phyloP scores from a whole-genome alignment of 2,888 invertebrate genomes.

The Drosophila macrospina region DNA sequence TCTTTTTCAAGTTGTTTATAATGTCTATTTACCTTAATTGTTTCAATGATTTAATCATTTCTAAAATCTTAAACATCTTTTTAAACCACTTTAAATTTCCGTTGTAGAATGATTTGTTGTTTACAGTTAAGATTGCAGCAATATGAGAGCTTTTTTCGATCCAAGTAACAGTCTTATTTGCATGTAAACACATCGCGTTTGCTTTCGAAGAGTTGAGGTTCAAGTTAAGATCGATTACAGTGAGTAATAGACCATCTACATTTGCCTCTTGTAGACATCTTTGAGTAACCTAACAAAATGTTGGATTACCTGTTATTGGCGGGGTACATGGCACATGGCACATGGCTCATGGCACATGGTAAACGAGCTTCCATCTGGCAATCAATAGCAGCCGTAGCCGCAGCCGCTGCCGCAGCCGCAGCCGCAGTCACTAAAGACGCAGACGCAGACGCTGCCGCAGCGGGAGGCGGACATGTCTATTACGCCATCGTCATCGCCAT shows the following conservation, averaged over 20 bases:
- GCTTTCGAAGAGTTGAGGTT: conserved; percentile 17
- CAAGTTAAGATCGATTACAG: conserved; percentile 31
- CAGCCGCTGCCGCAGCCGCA: conserved; percentile 25
- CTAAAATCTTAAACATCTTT: too few species aligned
- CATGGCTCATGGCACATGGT: conserved; percentile 29
- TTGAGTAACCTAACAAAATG: background rate
- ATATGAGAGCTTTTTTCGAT: background rate
- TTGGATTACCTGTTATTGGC: conserved; percentile 5
- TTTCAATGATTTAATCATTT: too few species aligned
- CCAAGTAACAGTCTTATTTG: background rate
- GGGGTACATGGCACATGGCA: conserved; percentile 8
- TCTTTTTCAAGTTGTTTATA: too few species aligned
- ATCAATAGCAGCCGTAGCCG: conserved; percentile 46
- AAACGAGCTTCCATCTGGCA: conserved; percentile 57
- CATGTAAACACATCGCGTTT: background rate
- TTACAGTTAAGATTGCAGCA: background rate
- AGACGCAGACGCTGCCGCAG: conserved; percentile 53
- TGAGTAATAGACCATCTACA: conserved; percentile 1
- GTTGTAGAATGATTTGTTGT: background rate
- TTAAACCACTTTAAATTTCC: too few species aligned
- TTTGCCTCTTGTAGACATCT: background rate
- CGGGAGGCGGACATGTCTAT: conserved; percentile 68
- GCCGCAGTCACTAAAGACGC: conserved; percentile 7
- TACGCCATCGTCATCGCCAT: conserved; percentile 67
- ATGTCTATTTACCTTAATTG: too few species aligned